Evolutionary conservation across 2,113 vertebrate species (phyloP).

Genomic region (Prietella phreatophila): DNA sequence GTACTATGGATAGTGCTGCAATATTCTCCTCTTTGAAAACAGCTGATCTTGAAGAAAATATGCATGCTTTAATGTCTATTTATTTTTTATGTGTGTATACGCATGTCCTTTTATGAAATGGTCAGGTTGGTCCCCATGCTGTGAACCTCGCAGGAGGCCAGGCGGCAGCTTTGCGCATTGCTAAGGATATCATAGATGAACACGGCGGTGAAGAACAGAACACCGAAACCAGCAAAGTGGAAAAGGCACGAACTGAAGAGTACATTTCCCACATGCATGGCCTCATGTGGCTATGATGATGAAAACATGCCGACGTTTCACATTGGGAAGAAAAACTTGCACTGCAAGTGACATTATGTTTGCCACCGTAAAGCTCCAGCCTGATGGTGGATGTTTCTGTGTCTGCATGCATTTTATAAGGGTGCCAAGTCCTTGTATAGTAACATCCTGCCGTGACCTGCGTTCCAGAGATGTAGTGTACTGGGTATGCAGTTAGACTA

Average conservation of each 20-base stretch:
- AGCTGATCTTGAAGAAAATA: background rate
- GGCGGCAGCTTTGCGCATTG: conserved; percentile 71
- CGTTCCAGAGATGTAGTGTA: background rate
- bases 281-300: conserved; percentile 70
- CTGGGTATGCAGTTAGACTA: too few species aligned
- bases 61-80: background rate
- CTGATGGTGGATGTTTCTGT: background rate
- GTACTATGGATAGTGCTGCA: background rate
- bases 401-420: background rate
- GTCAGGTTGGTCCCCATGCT: conserved; percentile 75
- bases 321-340: background rate
- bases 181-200: conserved; percentile 60
- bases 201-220: conserved; percentile 20
- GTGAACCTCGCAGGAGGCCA: conserved; percentile 78
- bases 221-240: conserved; percentile 5
- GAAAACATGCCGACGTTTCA: background rate
- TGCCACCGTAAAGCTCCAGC: background rate
- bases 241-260: conserved; percentile 62
- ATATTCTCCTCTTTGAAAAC: background rate
- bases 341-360: background rate
- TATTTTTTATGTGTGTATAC: too few species aligned
- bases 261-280: conserved; percentile 75
- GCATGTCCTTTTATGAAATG: background rate
- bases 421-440: background rate
- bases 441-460: background rate